These are phyloP conservation scores for Catotricha subobsoleta DNA, from an alignment of 2,888 invertebrate species.

Conservation along the genomic window DNA sequence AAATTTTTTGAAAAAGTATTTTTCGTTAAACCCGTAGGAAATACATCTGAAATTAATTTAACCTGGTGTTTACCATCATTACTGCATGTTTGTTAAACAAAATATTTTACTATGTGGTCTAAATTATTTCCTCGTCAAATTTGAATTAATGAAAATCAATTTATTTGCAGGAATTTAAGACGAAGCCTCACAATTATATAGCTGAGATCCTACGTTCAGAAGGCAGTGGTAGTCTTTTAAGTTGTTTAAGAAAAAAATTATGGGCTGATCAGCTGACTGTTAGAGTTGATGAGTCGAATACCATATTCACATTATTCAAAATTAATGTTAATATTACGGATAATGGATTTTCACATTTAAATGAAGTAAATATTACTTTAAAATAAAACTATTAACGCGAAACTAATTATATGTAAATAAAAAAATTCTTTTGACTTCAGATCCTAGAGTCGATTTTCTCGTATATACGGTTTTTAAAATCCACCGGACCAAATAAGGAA, in stretches of 20 bases:
- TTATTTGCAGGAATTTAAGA: constrained; percentile 18
- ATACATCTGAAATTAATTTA: constrained; percentile 43
- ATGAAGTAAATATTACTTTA: no score
- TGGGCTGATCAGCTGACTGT: constrained; percentile 47
- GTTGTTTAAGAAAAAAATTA: constrained; percentile 54
- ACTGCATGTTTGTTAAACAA: constrained; percentile 15
- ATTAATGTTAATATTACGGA: constrained; percentile 59
- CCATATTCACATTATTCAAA: constrained; percentile 57
- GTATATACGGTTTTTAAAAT: constrained; percentile 54
- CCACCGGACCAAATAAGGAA: constrained; percentile 45
- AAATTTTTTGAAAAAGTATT: constrained; percentile 31
- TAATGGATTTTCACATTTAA: constrained; percentile 50
- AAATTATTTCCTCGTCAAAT: no score
- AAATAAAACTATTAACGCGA: no score
- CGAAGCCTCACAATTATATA: constrained; percentile 44
- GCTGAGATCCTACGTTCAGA: constrained; percentile 71
- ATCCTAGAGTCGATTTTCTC: constrained; percentile 60
- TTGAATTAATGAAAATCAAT: no score
- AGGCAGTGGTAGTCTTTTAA: constrained; percentile 66
- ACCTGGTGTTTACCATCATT: constrained; percentile 26
- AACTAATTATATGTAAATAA: no score
- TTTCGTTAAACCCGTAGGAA: constrained; percentile 57
- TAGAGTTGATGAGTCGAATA: constrained; percentile 56
- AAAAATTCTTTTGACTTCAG: no score
- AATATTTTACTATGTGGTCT: no score